Conservation (phyloP, 2,888 invertebrate species). For the Eupsilia transversa region DNA sequence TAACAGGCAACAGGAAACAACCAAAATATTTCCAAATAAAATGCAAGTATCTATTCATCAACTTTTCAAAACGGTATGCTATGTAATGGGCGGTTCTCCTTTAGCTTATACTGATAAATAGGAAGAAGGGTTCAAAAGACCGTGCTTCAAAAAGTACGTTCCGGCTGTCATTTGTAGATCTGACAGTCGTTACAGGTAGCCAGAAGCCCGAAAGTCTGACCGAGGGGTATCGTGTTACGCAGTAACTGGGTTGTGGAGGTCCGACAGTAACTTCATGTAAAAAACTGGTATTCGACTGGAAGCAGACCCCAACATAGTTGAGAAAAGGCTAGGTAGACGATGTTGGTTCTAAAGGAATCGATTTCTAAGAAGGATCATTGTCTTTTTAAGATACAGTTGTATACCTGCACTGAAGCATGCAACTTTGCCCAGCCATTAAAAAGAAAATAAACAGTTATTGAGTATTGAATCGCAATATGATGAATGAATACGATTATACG, state of each 20-base stretch:
- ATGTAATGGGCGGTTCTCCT: not conserved
- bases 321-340: not conserved
- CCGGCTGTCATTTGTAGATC: not conserved
- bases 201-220: not conserved
- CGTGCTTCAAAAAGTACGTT: not conserved
- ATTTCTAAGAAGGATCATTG: slow-evolving; percentile 8
- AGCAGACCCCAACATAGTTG: not conserved
- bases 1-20: slow-evolving; percentile 10
- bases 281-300: not conserved
- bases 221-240: not conserved
- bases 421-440: slow-evolving; percentile 2
- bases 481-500: slow-evolving; percentile 10
- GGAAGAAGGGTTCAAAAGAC: not conserved
- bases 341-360: not conserved
- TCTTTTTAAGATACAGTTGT: slow-evolving; percentile 20
- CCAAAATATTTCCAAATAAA: not conserved
- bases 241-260: not conserved
- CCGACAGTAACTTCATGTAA: not conserved
- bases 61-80: not conserved
- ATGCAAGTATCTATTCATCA: not conserved
- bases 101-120: not conserved
- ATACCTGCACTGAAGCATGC: not conserved
- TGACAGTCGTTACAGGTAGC: not conserved
- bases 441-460: slow-evolving; percentile 7
- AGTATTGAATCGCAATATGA: slow-evolving; percentile 15